Evolutionary conservation across 2,113 vertebrate species (phyloP).

Genomic region (Camelus bactrianus): DNA sequence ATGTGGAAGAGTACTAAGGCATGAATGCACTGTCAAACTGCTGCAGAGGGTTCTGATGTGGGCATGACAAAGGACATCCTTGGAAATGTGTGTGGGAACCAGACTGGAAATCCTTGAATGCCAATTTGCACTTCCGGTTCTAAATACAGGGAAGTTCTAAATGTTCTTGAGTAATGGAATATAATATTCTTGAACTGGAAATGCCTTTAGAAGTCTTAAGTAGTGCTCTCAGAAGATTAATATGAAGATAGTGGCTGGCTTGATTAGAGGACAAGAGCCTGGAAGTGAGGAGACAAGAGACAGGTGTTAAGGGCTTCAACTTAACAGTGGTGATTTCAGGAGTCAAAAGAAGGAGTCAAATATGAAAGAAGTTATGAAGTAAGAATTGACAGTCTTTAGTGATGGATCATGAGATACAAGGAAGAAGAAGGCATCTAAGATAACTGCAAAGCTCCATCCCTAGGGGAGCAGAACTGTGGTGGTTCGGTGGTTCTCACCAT

Average conservation of each 20-base stretch:
- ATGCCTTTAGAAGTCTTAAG: slow-evolving; percentile 12
- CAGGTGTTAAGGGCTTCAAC: background rate
- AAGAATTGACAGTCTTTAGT: background rate
- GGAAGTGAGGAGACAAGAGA: background rate
- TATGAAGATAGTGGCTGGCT: background rate
- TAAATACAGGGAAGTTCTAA: slow-evolving; percentile 42
- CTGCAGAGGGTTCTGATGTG: background rate
- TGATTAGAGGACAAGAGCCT: background rate
- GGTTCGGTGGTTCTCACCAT: background rate
- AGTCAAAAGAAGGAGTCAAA: background rate
- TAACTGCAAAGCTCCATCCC: background rate
- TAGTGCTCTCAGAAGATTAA: background rate
- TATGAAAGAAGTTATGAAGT: background rate
- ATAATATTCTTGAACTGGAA: background rate
- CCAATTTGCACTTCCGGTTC: background rate
- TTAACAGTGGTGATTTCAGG: background rate
- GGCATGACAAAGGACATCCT: background rate
- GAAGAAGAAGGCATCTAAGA: background rate
- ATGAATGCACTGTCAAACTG: background rate
- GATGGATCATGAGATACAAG: background rate
- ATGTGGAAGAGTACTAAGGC: background rate
- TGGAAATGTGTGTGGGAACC: background rate
- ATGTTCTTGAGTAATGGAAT: slow-evolving; percentile 24
- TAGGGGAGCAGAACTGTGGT: background rate
- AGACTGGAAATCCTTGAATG: slow-evolving; percentile 3